phyloP scores from a whole-genome alignment of 1,140 invertebrate species.

The Trialeurodes vaporariorum region DNA sequence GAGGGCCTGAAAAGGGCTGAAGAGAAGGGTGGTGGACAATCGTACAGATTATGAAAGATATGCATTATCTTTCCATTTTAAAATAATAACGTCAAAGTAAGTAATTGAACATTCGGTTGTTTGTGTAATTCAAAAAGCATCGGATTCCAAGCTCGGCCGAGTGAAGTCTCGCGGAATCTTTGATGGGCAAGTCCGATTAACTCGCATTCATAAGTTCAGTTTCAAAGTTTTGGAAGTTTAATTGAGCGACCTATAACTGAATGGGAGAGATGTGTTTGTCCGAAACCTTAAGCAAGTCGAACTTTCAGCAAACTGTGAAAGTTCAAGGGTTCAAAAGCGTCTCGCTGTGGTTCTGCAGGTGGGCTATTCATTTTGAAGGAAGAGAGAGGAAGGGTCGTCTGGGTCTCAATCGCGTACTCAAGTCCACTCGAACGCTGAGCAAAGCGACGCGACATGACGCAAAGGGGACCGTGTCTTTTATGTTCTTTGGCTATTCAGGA shows the following conservation, averaged over 20 bases:
- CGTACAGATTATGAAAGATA: too few species aligned
- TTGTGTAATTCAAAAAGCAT: neutral
- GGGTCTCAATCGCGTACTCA: neutral
- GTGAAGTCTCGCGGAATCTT: neutral
- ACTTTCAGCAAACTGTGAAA: neutral
- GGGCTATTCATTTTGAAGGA: neutral
- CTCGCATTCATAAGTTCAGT: neutral
- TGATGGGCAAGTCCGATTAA: neutral
- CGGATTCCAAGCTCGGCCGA: neutral
- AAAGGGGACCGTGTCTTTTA: too few species aligned
- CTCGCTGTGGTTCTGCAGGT: too few species aligned
- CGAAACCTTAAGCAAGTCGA: too few species aligned
- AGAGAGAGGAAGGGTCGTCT: neutral
- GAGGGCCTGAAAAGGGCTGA: too few species aligned
- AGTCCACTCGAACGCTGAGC: too few species aligned
- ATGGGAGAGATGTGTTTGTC: neutral
- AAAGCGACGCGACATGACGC: too few species aligned
- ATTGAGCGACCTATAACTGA: neutral
- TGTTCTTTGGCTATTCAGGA: too few species aligned
- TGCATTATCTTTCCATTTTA: neutral
- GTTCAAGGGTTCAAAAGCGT: neutral
- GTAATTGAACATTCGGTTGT: neutral
- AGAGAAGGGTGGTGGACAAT: too few species aligned
- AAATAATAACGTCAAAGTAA: constrained; percentile 1
- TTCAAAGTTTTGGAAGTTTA: neutral